Evolutionary conservation across 2,888 invertebrate species (phyloP).

Genomic region (Andricus curvator): DNA sequence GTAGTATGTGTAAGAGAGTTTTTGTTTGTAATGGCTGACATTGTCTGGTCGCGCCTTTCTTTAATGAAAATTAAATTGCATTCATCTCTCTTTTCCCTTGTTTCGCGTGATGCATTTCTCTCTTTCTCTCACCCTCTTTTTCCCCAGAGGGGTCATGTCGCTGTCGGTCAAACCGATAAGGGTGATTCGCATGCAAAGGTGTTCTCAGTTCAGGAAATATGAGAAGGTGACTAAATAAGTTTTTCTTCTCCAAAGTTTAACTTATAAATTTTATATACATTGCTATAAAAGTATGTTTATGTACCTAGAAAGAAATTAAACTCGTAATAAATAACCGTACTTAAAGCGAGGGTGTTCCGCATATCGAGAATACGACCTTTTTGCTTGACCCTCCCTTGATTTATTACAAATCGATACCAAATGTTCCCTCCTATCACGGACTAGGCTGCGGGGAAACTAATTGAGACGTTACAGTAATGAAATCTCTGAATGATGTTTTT

Average conservation of each 20-base stretch:
- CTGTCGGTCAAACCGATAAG: constrained; percentile 16
- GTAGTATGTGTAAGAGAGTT: too few species aligned
- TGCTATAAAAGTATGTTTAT: neutral
- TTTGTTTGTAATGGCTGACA: neutral
- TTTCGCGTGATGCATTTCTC: neutral
- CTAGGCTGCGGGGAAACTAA: neutral
- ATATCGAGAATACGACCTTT: neutral
- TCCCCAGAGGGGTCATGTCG: constrained; percentile 3
- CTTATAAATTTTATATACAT: neutral
- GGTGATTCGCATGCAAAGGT: neutral
- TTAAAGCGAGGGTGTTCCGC: neutral
- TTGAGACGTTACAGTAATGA: neutral
- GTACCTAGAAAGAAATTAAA: neutral
- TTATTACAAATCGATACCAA: constrained; percentile 37
- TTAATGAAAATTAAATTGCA: constrained; percentile 22
- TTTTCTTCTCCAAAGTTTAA: neutral
- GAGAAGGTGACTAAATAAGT: neutral
- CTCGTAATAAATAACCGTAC: constrained; percentile 1
- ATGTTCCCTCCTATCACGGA: neutral
- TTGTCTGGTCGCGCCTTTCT: constrained; percentile 1
- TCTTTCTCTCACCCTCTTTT: constrained; percentile 26
- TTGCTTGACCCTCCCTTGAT: constrained; percentile 17
- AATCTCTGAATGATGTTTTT: neutral
- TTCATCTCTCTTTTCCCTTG: constrained; percentile 24
- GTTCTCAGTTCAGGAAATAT: neutral